These are phyloP conservation scores for Cygnus buccinator DNA, from an alignment of 2,113 vertebrate species.

Conservation along the genomic window DNA sequence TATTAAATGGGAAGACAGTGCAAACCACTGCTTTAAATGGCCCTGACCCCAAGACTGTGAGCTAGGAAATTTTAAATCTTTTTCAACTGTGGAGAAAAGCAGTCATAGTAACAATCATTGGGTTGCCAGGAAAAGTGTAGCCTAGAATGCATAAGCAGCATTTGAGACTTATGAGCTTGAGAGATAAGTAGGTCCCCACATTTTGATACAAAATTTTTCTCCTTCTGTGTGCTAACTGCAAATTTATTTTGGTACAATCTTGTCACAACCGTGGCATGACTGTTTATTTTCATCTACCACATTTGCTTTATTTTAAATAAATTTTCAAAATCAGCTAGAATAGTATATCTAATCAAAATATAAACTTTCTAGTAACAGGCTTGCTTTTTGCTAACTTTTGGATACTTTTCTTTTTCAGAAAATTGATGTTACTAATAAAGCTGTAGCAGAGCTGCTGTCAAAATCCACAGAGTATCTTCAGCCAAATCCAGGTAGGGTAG, in stretches of 20 bases:
- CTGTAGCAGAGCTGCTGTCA: slow-evolving; percentile 88
- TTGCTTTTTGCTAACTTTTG: neutral
- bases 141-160: neutral
- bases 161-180: neutral
- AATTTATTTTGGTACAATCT: neutral
- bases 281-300: neutral
- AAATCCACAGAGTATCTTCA: slow-evolving; percentile 95
- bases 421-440: slow-evolving; percentile 95
- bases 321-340: neutral
- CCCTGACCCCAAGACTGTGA: neutral
- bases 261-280: neutral
- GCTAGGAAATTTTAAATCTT: neutral
- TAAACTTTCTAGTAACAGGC: neutral
- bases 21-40: neutral
- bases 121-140: neutral
- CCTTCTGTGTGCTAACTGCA: neutral
- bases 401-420: slow-evolving; percentile 80
- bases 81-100: neutral
- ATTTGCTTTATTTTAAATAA: neutral
- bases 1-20: neutral
- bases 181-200: neutral
- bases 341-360: neutral
- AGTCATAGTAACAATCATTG: neutral
- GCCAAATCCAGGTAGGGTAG: slow-evolving; percentile 90
- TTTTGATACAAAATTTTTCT: neutral